phyloP scores from a whole-genome alignment of 2,797 vertebrate species.

The Scleropages formosus region DNA sequence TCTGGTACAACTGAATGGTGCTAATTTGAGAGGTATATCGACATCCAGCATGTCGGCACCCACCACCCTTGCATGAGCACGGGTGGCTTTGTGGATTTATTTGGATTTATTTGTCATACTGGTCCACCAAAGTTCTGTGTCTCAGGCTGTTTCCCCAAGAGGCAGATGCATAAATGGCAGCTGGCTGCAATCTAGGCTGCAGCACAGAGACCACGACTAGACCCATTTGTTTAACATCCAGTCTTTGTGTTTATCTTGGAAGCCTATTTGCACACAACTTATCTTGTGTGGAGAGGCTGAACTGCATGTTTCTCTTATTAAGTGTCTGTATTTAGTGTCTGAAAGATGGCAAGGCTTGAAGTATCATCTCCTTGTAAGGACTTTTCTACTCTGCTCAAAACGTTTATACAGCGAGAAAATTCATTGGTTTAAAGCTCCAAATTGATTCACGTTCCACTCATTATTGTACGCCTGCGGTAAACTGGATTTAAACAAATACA shows the following conservation, averaged over 20 bases:
- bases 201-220: neutral
- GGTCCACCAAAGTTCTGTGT: too few species aligned
- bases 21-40: neutral
- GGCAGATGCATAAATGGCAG: too few species aligned
- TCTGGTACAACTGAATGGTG: too few species aligned
- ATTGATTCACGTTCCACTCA: neutral
- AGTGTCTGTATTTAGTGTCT: neutral
- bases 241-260: conserved; percentile 8
- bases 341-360: neutral
- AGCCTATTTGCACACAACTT: neutral
- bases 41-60: too few species aligned
- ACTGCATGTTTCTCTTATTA: neutral
- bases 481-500: neutral
- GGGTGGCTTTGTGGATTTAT: too few species aligned
- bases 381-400: neutral
- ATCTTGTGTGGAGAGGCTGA: conserved; percentile 1
- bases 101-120: too few species aligned
- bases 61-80: too few species aligned
- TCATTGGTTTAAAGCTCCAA: neutral
- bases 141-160: too few species aligned
- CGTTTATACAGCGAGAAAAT: conserved; percentile 1
- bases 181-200: neutral
- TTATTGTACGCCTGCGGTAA: neutral
- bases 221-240: conserved; percentile 20
- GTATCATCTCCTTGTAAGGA: conserved; percentile 6